Evolutionary conservation across 2,113 vertebrate genomes (phyloP).

Genomic region (Fulmarus glacialis): DNA sequence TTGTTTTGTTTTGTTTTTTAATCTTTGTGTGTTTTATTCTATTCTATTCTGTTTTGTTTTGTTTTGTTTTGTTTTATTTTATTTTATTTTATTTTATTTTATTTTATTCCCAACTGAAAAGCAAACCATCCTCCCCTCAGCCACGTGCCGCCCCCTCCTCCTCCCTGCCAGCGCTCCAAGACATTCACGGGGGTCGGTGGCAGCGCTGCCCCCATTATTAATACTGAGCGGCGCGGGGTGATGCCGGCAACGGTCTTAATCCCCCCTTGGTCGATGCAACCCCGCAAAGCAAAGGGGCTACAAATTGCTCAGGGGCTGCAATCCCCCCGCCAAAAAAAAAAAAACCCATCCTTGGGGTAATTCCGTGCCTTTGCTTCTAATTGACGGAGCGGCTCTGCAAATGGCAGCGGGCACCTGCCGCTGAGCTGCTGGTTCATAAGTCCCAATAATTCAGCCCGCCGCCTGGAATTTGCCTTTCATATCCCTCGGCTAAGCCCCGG

Average conservation of each 20-base stretch:
- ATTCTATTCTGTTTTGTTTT: no score
- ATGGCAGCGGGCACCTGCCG: slow-evolving; percentile 74
- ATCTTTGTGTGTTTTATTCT: not conserved
- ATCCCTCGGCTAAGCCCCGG: slow-evolving; percentile 76
- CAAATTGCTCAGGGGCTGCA: not conserved
- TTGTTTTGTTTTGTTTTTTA: not conserved
- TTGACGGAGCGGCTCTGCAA: slow-evolving; percentile 74
- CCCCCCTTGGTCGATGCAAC: rapidly evolving
- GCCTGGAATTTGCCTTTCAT: slow-evolving; percentile 83
- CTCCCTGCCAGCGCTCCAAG: not conserved
- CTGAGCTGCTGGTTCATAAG: slow-evolving; percentile 65
- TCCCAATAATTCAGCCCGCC: slow-evolving; percentile 76
- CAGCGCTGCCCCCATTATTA: rapidly evolving
- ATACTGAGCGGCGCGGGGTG: rapidly evolving
- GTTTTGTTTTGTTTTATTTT: not conserved
- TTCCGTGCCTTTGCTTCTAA: slow-evolving; percentile 74
- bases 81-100: not conserved
- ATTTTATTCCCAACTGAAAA: not conserved
- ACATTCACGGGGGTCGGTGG: rapidly evolving
- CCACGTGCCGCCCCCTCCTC: rapidly evolving
- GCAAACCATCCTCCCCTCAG: not conserved
- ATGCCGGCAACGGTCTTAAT: rapidly evolving
- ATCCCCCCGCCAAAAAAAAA: not conserved
- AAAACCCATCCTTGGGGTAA: slow-evolving; percentile 17
- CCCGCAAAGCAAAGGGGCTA: not conserved